Percentiles rank a stretch among this genome's conserved stretches.
These are phyloP conservation scores for Phallusia fumigata DNA, from an alignment of 23 tunicate species.

Conservation along the genomic window DNA sequence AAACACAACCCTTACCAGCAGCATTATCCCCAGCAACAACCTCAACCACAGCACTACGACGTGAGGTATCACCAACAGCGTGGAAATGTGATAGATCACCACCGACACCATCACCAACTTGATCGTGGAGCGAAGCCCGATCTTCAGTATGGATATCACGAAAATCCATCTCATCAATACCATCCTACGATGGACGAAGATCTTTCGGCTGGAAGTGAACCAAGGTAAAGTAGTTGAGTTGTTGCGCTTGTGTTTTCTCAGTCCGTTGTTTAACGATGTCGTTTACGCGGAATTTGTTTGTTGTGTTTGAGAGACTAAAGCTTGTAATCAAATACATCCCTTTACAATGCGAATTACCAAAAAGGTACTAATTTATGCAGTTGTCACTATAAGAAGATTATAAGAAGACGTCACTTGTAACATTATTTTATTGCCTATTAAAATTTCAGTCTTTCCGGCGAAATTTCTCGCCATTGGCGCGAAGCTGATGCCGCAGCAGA, in stretches of 20 bases:
- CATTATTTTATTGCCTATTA: no score
- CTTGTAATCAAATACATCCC: no score
- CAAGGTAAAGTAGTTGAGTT: background rate
- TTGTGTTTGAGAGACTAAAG: no score
- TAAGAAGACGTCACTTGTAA: background rate
- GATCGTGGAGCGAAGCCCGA: conserved; percentile 9
- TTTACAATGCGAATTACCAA: no score
- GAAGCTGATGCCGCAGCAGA: conserved; percentile 64
- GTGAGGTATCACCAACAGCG: background rate
- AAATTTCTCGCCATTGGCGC: conserved; percentile 41
- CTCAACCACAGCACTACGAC: conserved; percentile 6
- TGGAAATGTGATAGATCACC: conserved; percentile 19
- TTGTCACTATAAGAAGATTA: no score
- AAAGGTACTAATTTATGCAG: no score
- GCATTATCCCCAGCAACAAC: conserved; percentile 7
- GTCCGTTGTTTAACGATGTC: no score
- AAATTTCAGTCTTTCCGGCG: conserved; percentile 19
- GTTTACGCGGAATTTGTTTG: no score
- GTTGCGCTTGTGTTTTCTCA: no score
- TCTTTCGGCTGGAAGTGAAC: conserved; percentile 13
- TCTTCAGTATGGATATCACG: background rate
- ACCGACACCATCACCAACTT: conserved; percentile 22
- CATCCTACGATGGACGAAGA: conserved; percentile 12
- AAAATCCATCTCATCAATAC: background rate
- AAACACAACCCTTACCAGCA: conserved; percentile 7